These are phyloP conservation scores for Ophion ellenae DNA, from an alignment of 2,888 invertebrate genomes.

Conservation along the genomic window DNA sequence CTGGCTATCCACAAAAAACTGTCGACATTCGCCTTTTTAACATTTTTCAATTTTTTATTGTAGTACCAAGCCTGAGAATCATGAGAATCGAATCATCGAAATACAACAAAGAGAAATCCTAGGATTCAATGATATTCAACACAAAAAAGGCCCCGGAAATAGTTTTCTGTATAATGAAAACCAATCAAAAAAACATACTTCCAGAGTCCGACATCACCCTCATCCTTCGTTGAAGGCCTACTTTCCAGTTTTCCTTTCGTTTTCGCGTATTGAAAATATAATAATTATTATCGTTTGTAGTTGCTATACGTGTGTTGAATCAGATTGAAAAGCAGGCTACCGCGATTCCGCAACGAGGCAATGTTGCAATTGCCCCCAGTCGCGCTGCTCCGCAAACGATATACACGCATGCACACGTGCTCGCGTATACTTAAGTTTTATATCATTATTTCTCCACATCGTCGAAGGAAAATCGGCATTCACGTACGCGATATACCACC, in stretches of 20 bases:
- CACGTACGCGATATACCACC: constrained; percentile 3
- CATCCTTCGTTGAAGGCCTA: too few species aligned
- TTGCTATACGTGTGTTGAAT: neutral
- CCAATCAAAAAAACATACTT: too few species aligned
- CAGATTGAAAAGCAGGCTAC: neutral
- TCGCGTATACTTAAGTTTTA: constrained; percentile 26
- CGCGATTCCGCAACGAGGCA: neutral
- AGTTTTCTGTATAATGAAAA: too few species aligned
- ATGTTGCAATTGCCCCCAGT: constrained; percentile 1
- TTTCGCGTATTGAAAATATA: neutral
- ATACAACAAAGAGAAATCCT: too few species aligned
- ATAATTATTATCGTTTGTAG: neutral
- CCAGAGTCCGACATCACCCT: too few species aligned
- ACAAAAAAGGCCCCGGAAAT: too few species aligned
- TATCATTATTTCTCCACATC: constrained; percentile 38
- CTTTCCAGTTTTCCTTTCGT: neutral
- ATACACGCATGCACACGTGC: neutral
- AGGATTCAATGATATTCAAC: too few species aligned
- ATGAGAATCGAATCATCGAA: too few species aligned
- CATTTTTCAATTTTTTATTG: too few species aligned
- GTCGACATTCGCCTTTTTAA: too few species aligned
- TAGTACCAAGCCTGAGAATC: too few species aligned
- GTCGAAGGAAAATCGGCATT: constrained; percentile 6
- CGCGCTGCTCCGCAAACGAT: neutral
- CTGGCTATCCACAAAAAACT: too few species aligned